Evolutionary conservation across 2,797 vertebrate species (phyloP).

Genomic region (Tiaroga cobitis): DNA sequence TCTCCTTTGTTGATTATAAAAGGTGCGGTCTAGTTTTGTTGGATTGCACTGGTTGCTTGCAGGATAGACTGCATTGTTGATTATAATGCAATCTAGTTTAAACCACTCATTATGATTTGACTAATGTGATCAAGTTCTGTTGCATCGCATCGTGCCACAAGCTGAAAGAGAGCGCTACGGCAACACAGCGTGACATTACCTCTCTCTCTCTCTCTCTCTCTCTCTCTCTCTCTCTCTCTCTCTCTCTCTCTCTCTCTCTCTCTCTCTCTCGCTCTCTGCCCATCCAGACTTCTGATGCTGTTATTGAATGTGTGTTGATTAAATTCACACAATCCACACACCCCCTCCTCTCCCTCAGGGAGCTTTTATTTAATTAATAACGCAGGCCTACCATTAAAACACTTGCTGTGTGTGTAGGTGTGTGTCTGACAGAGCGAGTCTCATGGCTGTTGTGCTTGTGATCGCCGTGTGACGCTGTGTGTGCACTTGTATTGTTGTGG

Average conservation of each 20-base stretch:
- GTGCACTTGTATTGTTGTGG: slow-evolving; percentile 26
- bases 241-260: slow-evolving; percentile 12
- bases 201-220: slow-evolving; percentile 12
- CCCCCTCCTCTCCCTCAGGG: slow-evolving; percentile 16
- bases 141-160: background rate
- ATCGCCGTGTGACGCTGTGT: slow-evolving; percentile 35
- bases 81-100: background rate
- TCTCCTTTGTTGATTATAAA: background rate
- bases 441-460: slow-evolving; percentile 27
- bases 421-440: slow-evolving; percentile 30
- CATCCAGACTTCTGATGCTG: slow-evolving; percentile 12
- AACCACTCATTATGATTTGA: slow-evolving; percentile 1
- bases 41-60: background rate
- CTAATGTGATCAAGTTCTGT: slow-evolving; percentile 9
- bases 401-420: slow-evolving; percentile 37
- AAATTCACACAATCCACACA: slow-evolving; percentile 32
- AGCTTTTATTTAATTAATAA: slow-evolving; percentile 57
- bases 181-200: slow-evolving; percentile 9
- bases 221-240: background rate
- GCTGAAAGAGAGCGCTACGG: background rate
- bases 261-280: background rate
- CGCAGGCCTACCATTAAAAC: slow-evolving; percentile 42
- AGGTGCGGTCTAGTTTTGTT: background rate
- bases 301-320: slow-evolving; percentile 46
- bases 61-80: background rate